phyloP scores from a whole-genome alignment of 64 coral and sea anemone genomes.

The Stylophora pistillata region DNA sequence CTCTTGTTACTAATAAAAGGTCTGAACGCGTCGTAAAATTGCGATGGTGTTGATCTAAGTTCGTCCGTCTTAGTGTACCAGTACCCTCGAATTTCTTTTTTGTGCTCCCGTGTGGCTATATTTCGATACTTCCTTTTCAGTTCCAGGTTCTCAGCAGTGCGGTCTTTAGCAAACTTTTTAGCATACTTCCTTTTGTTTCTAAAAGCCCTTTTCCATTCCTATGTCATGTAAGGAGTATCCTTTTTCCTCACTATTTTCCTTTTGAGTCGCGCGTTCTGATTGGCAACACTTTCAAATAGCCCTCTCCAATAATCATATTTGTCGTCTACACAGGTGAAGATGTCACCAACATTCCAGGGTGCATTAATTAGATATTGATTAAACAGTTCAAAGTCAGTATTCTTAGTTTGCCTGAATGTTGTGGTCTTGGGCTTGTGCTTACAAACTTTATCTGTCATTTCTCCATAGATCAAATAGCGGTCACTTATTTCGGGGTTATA shows the following conservation, averaged over 20 bases:
- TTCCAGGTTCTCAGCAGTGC: background rate
- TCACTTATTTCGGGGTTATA: slow-evolving; percentile 30
- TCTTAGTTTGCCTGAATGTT: slow-evolving; percentile 26
- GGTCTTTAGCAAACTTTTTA: background rate
- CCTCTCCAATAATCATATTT: slow-evolving; percentile 37
- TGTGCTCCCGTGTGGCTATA: too few relatives aligned
- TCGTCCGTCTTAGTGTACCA: too few relatives aligned
- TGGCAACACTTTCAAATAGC: background rate
- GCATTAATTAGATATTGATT: slow-evolving; percentile 40
- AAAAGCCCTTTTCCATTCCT: background rate
- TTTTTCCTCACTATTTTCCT: background rate
- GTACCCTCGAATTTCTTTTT: too few relatives aligned
- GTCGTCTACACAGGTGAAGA: slow-evolving; percentile 25
- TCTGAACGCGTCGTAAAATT: too few relatives aligned
- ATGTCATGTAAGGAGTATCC: background rate
- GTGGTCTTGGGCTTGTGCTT: slow-evolving; percentile 21
- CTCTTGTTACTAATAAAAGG: too few relatives aligned
- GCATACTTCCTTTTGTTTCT: background rate
- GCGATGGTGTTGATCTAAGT: too few relatives aligned
- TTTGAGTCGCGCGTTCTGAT: background rate
- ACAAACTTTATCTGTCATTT: slow-evolving; percentile 29
- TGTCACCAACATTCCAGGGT: slow-evolving; percentile 45
- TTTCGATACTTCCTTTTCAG: too few relatives aligned
- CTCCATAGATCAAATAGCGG: slow-evolving; percentile 16
- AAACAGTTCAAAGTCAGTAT: slow-evolving; percentile 38